Conservation (phyloP, 2,797 vertebrate genomes). For the Lutjanus argentimaculatus region DNA sequence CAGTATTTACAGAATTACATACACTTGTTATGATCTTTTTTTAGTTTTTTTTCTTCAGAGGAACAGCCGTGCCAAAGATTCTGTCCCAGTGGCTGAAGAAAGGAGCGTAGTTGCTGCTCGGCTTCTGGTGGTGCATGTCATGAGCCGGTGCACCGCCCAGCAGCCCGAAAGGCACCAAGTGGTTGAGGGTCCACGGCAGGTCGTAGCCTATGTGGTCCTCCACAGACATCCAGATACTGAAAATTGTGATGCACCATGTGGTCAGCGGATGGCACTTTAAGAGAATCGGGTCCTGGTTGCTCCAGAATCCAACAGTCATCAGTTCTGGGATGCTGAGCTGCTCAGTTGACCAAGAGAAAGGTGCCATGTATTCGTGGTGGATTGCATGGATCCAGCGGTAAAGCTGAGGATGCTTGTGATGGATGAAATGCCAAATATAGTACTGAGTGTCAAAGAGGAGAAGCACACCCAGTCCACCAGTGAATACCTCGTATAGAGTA, state of each 20-base stretch:
- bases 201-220: slow-evolving; percentile 88
- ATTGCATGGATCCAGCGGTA: slow-evolving; percentile 85
- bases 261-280: slow-evolving; percentile 83
- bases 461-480: slow-evolving; percentile 74
- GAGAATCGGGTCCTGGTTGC: slow-evolving; percentile 82
- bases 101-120: slow-evolving; percentile 85
- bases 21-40: neutral
- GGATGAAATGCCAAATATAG: slow-evolving; percentile 83
- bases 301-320: slow-evolving; percentile 85
- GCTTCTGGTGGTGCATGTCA: slow-evolving; percentile 87
- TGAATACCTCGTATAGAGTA: slow-evolving; percentile 68
- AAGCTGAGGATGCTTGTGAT: slow-evolving; percentile 82
- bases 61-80: slow-evolving; percentile 79
- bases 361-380: slow-evolving; percentile 83
- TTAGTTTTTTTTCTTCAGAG: slow-evolving; percentile 58
- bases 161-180: slow-evolving; percentile 83
- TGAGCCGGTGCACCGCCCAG: slow-evolving; percentile 85
- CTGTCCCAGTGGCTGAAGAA: slow-evolving; percentile 89
- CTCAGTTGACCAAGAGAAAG: slow-evolving; percentile 86
- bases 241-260: slow-evolving; percentile 80
- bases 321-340: slow-evolving; percentile 85
- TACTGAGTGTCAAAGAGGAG: slow-evolving; percentile 86
- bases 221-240: slow-evolving; percentile 87
- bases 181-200: slow-evolving; percentile 83
- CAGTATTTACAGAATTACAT: slow-evolving; percentile 24